A percentile compares a stretch with the other conserved stretches of the same genome.
Conservation (phyloP, 2,888 invertebrate genomes). For the Sinelater perroti region DNA sequence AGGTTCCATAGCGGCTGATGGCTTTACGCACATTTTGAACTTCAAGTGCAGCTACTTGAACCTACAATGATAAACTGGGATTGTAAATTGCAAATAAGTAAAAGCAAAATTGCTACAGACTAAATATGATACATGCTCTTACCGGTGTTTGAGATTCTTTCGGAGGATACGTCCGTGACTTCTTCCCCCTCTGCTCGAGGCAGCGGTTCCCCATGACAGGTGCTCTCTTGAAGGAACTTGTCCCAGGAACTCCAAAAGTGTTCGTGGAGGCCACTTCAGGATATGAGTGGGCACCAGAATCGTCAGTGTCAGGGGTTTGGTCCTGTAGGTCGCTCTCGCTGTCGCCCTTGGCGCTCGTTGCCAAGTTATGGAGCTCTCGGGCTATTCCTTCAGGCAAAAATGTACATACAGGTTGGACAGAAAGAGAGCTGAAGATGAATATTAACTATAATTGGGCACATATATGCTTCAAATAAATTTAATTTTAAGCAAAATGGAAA, state of each 20-base stretch:
- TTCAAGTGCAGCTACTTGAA: slow-evolving; percentile 91
- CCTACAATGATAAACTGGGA: slow-evolving; percentile 56
- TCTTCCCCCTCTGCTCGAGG: slow-evolving; percentile 70
- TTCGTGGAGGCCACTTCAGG: slow-evolving; percentile 61
- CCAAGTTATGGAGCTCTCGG: slow-evolving; percentile 61
- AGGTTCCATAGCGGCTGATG: slow-evolving; percentile 93
- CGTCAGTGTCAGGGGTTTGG: slow-evolving; percentile 79
- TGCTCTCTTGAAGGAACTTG: slow-evolving; percentile 66
- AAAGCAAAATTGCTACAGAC: too few relatives aligned
- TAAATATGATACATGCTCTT: slow-evolving; percentile 2
- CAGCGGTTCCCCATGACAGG: slow-evolving; percentile 70
- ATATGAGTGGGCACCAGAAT: slow-evolving; percentile 67
- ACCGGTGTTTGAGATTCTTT: slow-evolving; percentile 59
- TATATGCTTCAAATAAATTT: too few relatives aligned
- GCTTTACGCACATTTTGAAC: slow-evolving; percentile 95
- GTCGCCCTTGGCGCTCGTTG: slow-evolving; percentile 63
- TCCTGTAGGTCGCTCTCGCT: slow-evolving; percentile 78
- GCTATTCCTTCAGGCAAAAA: slow-evolving; percentile 57
- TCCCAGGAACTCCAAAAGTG: slow-evolving; percentile 60
- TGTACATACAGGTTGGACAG: not conserved
- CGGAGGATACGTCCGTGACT: slow-evolving; percentile 67
- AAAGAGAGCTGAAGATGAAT: too few relatives aligned
- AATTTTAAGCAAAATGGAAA: too few relatives aligned
- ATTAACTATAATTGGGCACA: too few relatives aligned
- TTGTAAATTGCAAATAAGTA: not conserved